These are phyloP conservation scores for Spongia lamella DNA, from an alignment of 37 sponge, comb jelly and placozoan species.

Conservation along the genomic window DNA sequence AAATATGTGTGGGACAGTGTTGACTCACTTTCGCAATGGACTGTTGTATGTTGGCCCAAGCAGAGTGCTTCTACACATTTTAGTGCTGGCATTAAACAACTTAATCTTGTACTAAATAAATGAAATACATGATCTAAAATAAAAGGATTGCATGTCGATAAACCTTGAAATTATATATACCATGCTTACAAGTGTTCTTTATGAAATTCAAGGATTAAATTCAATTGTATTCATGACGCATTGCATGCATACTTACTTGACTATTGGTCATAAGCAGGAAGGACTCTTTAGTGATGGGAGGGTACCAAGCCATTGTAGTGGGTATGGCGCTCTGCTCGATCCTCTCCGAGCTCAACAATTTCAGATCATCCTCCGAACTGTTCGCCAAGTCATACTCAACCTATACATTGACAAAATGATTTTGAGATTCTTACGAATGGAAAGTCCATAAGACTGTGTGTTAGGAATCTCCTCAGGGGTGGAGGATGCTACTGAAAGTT, in stretches of 20 bases:
- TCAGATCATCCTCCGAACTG: constrained; percentile 77
- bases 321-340: constrained; percentile 97
- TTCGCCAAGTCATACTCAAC: constrained; percentile 90
- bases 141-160: no score
- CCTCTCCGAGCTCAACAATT: constrained; percentile 60
- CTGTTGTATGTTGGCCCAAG: constrained; percentile 89
- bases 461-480: background rate
- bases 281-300: constrained; percentile 89
- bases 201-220: background rate
- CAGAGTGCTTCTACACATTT: constrained; percentile 91
- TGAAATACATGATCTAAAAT: no score
- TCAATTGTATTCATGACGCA: background rate
- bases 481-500: no score
- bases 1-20: no score
- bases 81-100: constrained; percentile 90
- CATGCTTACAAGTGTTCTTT: no score
- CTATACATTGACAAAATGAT: constrained; percentile 30
- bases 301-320: constrained; percentile 81
- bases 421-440: no score
- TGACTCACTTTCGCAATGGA: constrained; percentile 71
- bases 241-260: constrained; percentile 41
- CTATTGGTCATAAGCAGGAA: constrained; percentile 87
- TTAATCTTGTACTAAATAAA: constrained; percentile 85
- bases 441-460: background rate
- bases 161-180: no score